Conservation (phyloP, 2,888 invertebrate genomes). For the Mimas tiliae region DNA sequence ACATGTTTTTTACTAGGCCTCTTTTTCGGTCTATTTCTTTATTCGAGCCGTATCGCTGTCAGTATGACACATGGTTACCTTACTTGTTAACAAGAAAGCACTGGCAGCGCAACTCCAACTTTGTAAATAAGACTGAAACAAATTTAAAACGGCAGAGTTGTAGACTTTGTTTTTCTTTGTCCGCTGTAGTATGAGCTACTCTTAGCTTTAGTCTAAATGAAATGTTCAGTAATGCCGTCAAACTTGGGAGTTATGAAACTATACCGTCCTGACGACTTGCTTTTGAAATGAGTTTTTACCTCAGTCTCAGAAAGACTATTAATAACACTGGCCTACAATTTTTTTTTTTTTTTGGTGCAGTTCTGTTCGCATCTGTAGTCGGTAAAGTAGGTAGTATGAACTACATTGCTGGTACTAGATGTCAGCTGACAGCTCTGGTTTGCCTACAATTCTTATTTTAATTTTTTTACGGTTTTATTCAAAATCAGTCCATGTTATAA, state of each 20-base stretch:
- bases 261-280: neutral
- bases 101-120: conserved; percentile 27
- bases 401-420: too few relatives aligned
- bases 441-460: too few relatives aligned
- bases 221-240: neutral
- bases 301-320: neutral
- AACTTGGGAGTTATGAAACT: neutral
- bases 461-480: too few relatives aligned
- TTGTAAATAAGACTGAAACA: conserved; percentile 36
- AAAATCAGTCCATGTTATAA: too few relatives aligned
- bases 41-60: neutral
- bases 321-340: too few relatives aligned
- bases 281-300: neutral
- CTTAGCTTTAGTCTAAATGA: neutral
- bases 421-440: too few relatives aligned
- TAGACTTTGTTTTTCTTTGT: conserved; percentile 17
- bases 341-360: too few relatives aligned
- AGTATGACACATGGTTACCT: conserved; percentile 13
- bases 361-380: too few relatives aligned
- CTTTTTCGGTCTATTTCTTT: too few relatives aligned
- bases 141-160: conserved; percentile 36
- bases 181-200: conserved; percentile 5
- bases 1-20: too few relatives aligned
- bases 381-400: too few relatives aligned
- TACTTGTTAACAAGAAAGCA: conserved; percentile 30